Conservation (phyloP, 2,888 invertebrate species). For the Odontocolon sp. region DNA sequence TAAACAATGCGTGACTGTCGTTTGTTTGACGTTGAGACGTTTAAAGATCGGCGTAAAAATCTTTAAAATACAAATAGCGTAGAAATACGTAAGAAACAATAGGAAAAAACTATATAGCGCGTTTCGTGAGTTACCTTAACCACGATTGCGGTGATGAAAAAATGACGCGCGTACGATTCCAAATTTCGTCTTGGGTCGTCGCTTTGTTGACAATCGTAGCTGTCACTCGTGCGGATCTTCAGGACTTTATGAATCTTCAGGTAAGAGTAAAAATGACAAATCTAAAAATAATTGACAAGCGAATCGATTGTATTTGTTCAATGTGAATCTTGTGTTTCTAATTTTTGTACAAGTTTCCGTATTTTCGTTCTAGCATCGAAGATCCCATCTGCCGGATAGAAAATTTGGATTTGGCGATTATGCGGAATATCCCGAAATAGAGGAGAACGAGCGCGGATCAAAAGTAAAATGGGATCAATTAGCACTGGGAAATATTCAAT, state of each 20-base stretch:
- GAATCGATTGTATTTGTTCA: too few species aligned
- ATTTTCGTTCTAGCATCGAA: slow-evolving; percentile 37
- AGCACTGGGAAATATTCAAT: slow-evolving; percentile 49
- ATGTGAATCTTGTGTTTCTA: slow-evolving; percentile 1
- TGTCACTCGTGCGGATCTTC: slow-evolving; percentile 43
- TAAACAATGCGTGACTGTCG: background rate
- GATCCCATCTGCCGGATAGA: slow-evolving; percentile 61
- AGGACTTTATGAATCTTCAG: slow-evolving; percentile 59
- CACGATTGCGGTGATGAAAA: slow-evolving; percentile 56
- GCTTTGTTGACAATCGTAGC: slow-evolving; percentile 59
- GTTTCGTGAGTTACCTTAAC: background rate
- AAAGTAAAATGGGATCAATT: slow-evolving; percentile 60
- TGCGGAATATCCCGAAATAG: slow-evolving; percentile 68
- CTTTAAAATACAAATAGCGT: background rate
- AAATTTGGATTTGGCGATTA: slow-evolving; percentile 69
- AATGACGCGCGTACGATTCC: slow-evolving; percentile 65
- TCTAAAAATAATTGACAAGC: background rate
- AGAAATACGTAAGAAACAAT: background rate
- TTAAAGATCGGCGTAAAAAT: slow-evolving; percentile 8
- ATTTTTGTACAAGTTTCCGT: slow-evolving; percentile 10
- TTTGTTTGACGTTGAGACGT: background rate
- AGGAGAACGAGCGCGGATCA: slow-evolving; percentile 68
- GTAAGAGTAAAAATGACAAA: slow-evolving; percentile 55
- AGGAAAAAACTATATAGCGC: background rate
- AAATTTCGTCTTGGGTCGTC: slow-evolving; percentile 61